phyloP scores from a whole-genome alignment of 1,140 invertebrate genomes.

The Bombus sibiricus region DNA sequence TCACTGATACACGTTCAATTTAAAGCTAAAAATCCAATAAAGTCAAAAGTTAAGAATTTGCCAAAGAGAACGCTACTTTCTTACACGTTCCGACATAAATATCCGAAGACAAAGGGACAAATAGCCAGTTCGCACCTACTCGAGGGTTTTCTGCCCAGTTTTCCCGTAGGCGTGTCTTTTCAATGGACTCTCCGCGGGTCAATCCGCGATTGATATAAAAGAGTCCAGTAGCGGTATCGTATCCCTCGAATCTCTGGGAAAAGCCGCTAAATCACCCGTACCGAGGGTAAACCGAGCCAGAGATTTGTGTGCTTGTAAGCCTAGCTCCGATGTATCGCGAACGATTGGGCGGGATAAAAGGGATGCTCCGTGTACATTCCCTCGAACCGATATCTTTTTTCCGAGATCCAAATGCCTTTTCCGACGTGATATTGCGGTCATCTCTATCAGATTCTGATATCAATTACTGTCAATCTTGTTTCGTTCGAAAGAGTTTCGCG shows the following conservation, averaged over 20 bases:
- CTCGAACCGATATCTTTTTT: conserved; percentile 64
- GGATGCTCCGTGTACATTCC: conserved; percentile 62
- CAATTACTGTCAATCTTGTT: not conserved
- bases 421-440: conserved; percentile 31
- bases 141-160: conserved; percentile 31
- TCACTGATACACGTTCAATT: no score
- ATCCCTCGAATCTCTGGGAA: conserved; percentile 68
- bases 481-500: not conserved
- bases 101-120: conserved; percentile 34
- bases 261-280: conserved; percentile 78
- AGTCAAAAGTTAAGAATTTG: not conserved
- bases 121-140: conserved; percentile 55
- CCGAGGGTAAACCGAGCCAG: conserved; percentile 69
- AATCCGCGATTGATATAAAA: conserved; percentile 77
- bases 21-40: no score
- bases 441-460: not conserved
- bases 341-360: conserved; percentile 80
- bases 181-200: conserved; percentile 59
- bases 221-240: conserved; percentile 65
- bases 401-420: conserved; percentile 16
- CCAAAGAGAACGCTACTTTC: not conserved
- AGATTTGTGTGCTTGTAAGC: conserved; percentile 80
- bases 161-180: conserved; percentile 51
- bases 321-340: conserved; percentile 75
- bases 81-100: conserved; percentile 7